phyloP scores from a whole-genome alignment of 1,140 invertebrate genomes.

The Maconellicoccus hirsutus region DNA sequence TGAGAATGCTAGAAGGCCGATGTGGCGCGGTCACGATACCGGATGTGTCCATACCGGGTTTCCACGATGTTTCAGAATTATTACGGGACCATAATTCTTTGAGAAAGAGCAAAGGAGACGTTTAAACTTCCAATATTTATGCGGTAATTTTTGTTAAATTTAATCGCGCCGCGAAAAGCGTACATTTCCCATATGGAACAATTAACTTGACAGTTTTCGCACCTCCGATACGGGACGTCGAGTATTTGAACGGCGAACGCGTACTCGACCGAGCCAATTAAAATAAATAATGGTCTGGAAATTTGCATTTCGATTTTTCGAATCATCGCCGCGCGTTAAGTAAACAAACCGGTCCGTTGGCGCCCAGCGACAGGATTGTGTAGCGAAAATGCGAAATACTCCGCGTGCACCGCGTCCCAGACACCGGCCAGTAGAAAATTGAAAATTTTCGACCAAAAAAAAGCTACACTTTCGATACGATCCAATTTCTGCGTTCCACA shows the following conservation, averaged over 20 bases:
- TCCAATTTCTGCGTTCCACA: no score
- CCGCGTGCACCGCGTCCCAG: neutral
- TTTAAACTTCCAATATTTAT: neutral
- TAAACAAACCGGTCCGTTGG: constrained; percentile 18
- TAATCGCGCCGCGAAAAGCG: neutral
- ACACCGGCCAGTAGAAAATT: neutral
- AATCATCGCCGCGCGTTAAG: constrained; percentile 16
- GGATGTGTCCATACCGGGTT: constrained; percentile 15
- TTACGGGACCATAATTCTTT: neutral
- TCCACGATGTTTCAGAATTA: neutral
- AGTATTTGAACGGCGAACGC: neutral
- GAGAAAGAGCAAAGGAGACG: neutral
- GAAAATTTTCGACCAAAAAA: no score
- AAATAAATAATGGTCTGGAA: constrained; percentile 14
- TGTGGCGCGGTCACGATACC: constrained; percentile 16
- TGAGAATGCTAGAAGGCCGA: constrained; percentile 14
- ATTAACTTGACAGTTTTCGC: neutral
- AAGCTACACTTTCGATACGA: no score
- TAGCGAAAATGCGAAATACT: neutral
- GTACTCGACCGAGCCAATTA: neutral
- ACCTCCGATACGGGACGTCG: neutral
- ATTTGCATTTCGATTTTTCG: constrained; percentile 10
- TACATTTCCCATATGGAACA: neutral
- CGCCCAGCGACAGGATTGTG: constrained; percentile 12
- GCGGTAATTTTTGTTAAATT: neutral